Evolutionary conservation across 2,797 vertebrate genomes (phyloP).

Genomic region (Spheniscus humboldti): DNA sequence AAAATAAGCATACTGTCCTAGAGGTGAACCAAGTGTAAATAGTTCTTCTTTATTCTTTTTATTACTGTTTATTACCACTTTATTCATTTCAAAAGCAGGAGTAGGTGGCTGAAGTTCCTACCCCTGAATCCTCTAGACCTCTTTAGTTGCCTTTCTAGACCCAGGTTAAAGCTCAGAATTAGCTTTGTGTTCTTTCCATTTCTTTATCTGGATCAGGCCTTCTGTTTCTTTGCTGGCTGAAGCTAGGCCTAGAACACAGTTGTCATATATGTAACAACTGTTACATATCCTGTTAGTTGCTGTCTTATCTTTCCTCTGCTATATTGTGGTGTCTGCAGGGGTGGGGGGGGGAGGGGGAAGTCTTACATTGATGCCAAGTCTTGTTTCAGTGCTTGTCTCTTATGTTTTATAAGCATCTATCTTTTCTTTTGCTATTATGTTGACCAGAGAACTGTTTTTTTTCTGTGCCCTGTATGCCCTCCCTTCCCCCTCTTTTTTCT

Average conservation of each 20-base stretch:
- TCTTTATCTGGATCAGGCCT: neutral
- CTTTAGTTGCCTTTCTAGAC: neutral
- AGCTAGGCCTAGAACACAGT: neutral
- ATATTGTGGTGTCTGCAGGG: neutral
- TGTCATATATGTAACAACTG: neutral
- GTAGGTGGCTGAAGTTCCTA: neutral
- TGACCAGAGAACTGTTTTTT: neutral
- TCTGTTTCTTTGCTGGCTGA: neutral
- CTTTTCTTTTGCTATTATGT: neutral
- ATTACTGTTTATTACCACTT: neutral
- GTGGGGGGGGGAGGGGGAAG: too few species aligned
- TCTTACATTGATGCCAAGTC: neutral
- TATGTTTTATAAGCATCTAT: neutral
- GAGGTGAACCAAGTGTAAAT: neutral
- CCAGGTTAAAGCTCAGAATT: neutral
- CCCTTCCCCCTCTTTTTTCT: neutral
- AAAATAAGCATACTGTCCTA: neutral
- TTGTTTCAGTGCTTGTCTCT: neutral
- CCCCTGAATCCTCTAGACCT: neutral
- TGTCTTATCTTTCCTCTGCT: neutral
- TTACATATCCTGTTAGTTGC: neutral
- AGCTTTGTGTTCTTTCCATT: neutral
- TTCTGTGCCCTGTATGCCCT: neutral
- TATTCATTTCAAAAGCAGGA: neutral
- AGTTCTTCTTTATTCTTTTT: neutral